Evolutionary conservation across 2,797 vertebrate species (phyloP), one percentile per base, ranked within the genome.

Genomic region (Danio aesculapii): DNA sequence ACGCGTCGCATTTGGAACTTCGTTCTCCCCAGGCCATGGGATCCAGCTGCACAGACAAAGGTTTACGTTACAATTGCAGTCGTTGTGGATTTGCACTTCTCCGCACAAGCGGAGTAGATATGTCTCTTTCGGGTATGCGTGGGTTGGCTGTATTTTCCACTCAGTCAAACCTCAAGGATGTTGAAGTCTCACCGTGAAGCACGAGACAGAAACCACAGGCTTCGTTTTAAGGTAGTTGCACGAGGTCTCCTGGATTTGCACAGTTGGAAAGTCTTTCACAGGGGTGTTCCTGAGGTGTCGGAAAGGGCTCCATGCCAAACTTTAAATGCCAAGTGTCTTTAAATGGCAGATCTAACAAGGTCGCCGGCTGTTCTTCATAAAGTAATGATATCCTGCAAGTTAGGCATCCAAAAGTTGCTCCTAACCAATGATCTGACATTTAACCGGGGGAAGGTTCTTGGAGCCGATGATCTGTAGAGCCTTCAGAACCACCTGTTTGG

Each of bases 131-230:
- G 39, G 75, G 67, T 83, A 19, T 67, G 88, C 81, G 88, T 87
- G 86, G 85, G 79, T 67, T 82, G 49, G 78, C 73, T 81, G 71
- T 84, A 71, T 85, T 87, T 90, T 88, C 88, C 87, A 88, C 81
- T 88, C 85, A 86, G 83, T 85, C 75, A 85, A 84, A 86, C 82
- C 69, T 75, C 79, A 81, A 59, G 70, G 78, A 79, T 77, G 57
- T 81, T 58, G 55, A 63, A 75, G 53, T 81, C 46, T 82, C 39
- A 63, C 82, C 43, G 71, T 63, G 68, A 79, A 62, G 53, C 67
- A 71, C 69, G 58, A 47, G 55, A 79, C 59, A 59, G 19, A 53
- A 81, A 83, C 77, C 77, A 39, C 72, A 85, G 66, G 39, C n/a
- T 55, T 66, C 58, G 67, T n/a, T 30, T 30, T 79, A 75, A 63